Conservation (phyloP, 30 jellyfish, hydroid and myxozoan species). For the Hydractinia symbiolongicarpus region DNA sequence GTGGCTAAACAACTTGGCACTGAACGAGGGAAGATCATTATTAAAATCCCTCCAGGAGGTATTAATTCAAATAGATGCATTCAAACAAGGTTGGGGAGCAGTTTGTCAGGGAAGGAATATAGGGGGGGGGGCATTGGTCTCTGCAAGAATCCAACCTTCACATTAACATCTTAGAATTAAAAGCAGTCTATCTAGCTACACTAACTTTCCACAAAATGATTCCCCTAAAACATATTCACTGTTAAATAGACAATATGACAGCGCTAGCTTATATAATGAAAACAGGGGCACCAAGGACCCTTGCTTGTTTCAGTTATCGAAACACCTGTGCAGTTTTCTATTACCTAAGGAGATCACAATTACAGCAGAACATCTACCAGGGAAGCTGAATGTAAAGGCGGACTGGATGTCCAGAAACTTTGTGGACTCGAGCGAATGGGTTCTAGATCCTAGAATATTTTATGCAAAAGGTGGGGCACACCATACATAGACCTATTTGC, state of each 20-base stretch:
- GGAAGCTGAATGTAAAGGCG: constrained; percentile 1
- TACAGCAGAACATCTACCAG: constrained; percentile 20
- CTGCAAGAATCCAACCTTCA: constrained; percentile 15
- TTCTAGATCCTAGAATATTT: constrained; percentile 11
- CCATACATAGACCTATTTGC: no score
- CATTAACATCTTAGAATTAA: constrained; percentile 27
- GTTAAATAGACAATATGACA: constrained; percentile 17
- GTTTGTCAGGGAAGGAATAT: constrained; percentile 5
- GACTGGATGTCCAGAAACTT: constrained; percentile 34
- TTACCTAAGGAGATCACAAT: constrained; percentile 19
- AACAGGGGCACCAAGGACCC: constrained; percentile 24
- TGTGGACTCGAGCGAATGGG: no score
- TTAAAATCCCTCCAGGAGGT: neutral
- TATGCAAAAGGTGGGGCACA: no score
- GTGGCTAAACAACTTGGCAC: constrained; percentile 22
- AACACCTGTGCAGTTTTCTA: neutral
- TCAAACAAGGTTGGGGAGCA: constrained; percentile 39
- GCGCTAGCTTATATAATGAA: constrained; percentile 17
- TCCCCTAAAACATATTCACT: neutral
- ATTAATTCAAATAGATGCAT: constrained; percentile 13
- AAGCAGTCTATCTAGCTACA: constrained; percentile 27
- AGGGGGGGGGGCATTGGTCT: constrained; percentile 42
- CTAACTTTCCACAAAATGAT: neutral
- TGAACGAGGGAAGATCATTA: constrained; percentile 21
- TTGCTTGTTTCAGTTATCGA: neutral